Evolutionary conservation across 2,797 vertebrate species (phyloP), one percentile per base, ranked within the genome.

Genomic region (Helostoma temminkii): DNA sequence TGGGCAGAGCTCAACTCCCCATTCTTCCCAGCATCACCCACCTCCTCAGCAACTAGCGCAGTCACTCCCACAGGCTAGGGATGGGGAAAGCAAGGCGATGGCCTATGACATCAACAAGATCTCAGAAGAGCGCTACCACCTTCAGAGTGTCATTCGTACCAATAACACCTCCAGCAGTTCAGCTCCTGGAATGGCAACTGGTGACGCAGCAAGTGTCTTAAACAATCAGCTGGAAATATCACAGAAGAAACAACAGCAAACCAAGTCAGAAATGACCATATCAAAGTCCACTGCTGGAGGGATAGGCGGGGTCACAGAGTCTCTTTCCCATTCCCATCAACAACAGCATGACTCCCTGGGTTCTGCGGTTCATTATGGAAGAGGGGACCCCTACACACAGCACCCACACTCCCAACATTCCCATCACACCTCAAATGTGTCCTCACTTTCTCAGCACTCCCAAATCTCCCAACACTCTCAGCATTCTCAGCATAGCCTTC

Each of bases 121-220:
- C 8, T 92, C 93, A 21, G 96, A 97, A 68, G 96, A 96, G 65
- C 90, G 95, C 1, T 96, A 96, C 76, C 95, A 96, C 15, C 83
- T 96, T 53, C 96, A 97, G 64, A 97, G 96, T 15, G 96, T 97
- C 48, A 98, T 98, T 81, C 93, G 95, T 3, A 95, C 96, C 68
- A 97, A 95, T 39, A 96, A 86, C 61, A 76, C 87, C 25, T 84
- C 86, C 49, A 90, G 76, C 57, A 90, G 58, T 71, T 81, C 84
- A 46, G 84, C 69, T 57, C 65, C 91, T 65, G 86, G 71, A 66
- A 36, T 77, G 1, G 24, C 69, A 49, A 78, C 78, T 34, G 66
- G 70, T 76, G 90, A 88, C 18, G 32, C 58, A 30, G 59, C 69
- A 14, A 83, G 74, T 47, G 91, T 92, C 58, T 87, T 95, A 59